Base-by-base conservation (phyloP, 2,113 vertebrate genomes). In the Sylvicapra grimmia region DNA sequence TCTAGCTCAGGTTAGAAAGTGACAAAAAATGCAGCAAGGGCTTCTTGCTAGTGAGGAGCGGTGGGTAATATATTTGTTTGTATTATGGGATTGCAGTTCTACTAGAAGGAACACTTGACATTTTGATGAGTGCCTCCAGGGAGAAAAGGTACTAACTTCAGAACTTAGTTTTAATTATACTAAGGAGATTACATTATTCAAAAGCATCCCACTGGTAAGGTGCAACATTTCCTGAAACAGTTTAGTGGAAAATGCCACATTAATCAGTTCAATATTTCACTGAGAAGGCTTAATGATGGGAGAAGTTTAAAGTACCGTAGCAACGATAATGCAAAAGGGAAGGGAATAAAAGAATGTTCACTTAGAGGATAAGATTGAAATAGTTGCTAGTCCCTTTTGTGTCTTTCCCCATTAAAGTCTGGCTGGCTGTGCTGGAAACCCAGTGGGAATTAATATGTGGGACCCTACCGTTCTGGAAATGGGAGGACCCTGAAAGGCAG, bases 81-180 rank as follows among this genome's bases (percentile, higher is more conserved):
- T 97, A 98, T 90, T 98, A 85, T 8, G 19, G 97, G 96, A 97
- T 97, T 98, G 97, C 97, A 65, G 97, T 98, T 98, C 97, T 97
- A 96, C 96, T 97, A 97, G 97, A 98, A 98, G 92, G 90, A 98
- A 92, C 98, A 98, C 98, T 98, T 99, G 98, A 98, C 98, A 99
- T 99, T 99, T 98, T 99, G 97, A 98, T 98, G 96, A 98, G 92
- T 96, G 97, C 94, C 98, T 98, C 97, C 31, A 93, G 98, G 98
- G 98, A 97, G 96, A 98, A 98, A 96, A 98, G 96, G 97, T 98
- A 97, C 97, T 98, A 98, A 98, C 97, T 98, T 98, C 97, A 98
- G 97, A 98, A 98, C 53, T 87, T 96, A 98, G 96, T 98, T 99
- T 98, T 98, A 98, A 99, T 99, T 99, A 98, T 98, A 98, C 95